Percentiles rank a stretch among this genome's conserved stretches.
phyloP scores from a whole-genome alignment of 1,140 invertebrate genomes.

The Apis florea region DNA sequence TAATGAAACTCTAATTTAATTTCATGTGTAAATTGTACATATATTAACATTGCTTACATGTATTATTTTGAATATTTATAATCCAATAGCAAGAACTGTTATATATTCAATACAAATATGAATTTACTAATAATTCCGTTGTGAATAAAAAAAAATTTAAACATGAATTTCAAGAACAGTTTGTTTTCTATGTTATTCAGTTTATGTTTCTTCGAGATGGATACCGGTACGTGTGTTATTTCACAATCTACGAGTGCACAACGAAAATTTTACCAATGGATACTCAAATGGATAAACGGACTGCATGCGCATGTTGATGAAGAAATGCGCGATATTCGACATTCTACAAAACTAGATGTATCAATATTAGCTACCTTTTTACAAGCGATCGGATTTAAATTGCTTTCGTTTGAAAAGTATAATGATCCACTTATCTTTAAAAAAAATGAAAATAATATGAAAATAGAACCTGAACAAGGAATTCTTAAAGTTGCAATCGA shows the following conservation, averaged over 20 bases:
- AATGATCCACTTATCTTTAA: background rate
- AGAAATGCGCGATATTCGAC: conserved; percentile 16
- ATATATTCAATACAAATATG: background rate
- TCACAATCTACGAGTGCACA: conserved; percentile 5
- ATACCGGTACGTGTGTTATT: background rate
- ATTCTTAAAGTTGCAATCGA: conserved; percentile 63
- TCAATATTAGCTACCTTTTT: conserved; percentile 14
- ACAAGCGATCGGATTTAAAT: conserved; percentile 37
- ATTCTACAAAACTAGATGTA: conserved; percentile 7
- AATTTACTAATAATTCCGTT: background rate
- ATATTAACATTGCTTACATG: background rate
- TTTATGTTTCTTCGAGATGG: conserved; percentile 12
- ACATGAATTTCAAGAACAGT: background rate
- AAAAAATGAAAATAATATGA: background rate
- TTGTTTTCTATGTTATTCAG: background rate
- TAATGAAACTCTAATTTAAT: background rate
- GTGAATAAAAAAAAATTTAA: conserved; percentile 18
- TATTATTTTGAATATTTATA: background rate
- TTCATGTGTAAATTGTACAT: background rate
- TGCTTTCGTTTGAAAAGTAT: conserved; percentile 18
- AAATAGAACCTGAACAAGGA: background rate
- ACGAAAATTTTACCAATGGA: conserved; percentile 67
- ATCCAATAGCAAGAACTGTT: background rate
- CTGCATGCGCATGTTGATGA: background rate
- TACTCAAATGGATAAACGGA: conserved; percentile 64